phyloP scores from a whole-genome alignment of 2,113 vertebrate genomes.

The Nesospiza acunhae region DNA sequence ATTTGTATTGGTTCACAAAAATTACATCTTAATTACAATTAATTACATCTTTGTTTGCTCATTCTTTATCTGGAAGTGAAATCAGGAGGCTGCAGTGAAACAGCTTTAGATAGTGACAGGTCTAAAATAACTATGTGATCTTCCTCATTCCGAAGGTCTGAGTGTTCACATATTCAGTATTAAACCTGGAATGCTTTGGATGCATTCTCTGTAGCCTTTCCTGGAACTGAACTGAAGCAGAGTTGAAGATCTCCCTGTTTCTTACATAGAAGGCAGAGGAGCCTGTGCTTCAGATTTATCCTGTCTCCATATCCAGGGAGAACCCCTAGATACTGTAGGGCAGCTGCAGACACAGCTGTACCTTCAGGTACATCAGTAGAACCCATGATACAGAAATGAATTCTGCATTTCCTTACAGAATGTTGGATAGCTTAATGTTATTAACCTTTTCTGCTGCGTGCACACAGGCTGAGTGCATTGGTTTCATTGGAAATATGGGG shows the following conservation, averaged over 20 bases:
- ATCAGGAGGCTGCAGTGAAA: background rate
- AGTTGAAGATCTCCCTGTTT: background rate
- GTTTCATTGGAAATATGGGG: background rate
- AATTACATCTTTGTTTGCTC: background rate
- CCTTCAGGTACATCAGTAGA: background rate
- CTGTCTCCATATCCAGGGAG: background rate
- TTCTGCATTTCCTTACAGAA: background rate
- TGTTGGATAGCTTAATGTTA: background rate
- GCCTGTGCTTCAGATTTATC: background rate
- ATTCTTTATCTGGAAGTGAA: background rate
- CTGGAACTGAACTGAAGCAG: background rate
- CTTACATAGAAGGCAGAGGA: background rate
- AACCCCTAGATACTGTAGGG: background rate
- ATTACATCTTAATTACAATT: background rate
- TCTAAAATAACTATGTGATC: background rate
- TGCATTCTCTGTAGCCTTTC: background rate
- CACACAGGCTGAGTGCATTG: background rate
- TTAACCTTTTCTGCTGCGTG: background rate
- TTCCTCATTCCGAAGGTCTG: background rate
- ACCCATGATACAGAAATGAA: background rate
- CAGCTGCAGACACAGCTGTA: background rate
- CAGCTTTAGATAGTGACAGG: background rate
- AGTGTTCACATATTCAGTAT: background rate
- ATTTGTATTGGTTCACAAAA: background rate
- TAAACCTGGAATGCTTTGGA: background rate